These are phyloP conservation scores for Hyles vespertilio DNA, from an alignment of 1,140 invertebrate genomes.

Conservation along the genomic window DNA sequence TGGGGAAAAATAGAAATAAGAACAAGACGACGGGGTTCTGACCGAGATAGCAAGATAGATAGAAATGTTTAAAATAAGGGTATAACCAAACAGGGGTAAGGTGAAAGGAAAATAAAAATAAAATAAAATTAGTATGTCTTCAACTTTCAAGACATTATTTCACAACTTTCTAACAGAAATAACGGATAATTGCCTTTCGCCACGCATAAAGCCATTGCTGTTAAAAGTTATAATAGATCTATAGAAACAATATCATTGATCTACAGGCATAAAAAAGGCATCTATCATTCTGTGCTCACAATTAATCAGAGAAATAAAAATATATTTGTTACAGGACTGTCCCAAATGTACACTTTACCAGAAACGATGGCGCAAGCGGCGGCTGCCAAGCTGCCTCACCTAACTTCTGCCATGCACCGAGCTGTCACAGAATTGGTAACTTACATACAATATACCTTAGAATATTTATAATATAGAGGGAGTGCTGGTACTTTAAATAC, in stretches of 20 bases:
- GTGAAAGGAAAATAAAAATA: too few species aligned
- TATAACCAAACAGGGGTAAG: too few species aligned
- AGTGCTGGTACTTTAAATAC: not conserved
- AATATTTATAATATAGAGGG: not conserved
- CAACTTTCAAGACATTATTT: too few species aligned
- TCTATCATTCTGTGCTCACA: too few species aligned
- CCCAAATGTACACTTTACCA: constrained; percentile 29
- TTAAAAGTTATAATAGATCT: too few species aligned
- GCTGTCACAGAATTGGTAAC: constrained; percentile 39
- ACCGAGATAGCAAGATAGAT: not conserved
- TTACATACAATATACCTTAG: not conserved
- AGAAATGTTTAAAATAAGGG: not conserved
- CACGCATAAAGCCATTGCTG: too few species aligned
- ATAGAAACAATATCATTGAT: too few species aligned
- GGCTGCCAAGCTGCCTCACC: constrained; percentile 21
- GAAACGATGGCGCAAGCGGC: constrained; percentile 25
- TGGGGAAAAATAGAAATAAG: not conserved
- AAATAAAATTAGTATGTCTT: too few species aligned
- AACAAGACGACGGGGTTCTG: not conserved
- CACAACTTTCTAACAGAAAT: too few species aligned
- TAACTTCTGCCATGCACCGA: constrained; percentile 17
- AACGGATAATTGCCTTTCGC: too few species aligned
- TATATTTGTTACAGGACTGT: constrained; percentile 19
- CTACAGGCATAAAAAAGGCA: too few species aligned
- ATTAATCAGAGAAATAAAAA: not conserved